Percentiles rank a stretch among this genome's conserved stretches.
Conservation (phyloP, 2,888 invertebrate species). For the Caenorhabditis sp. region DNA sequence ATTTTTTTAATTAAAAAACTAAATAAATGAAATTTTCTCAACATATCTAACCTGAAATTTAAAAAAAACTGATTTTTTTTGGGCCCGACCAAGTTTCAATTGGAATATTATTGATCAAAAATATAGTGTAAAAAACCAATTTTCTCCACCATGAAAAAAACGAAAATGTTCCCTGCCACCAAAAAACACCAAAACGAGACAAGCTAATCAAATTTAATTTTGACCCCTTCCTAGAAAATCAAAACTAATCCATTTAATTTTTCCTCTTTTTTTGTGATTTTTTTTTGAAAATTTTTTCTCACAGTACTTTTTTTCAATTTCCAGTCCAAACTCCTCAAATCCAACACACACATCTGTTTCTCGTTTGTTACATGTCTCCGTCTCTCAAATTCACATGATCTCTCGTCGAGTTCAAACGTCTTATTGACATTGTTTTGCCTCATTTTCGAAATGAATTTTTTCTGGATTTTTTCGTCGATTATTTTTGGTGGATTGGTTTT, state of each 20-base stretch:
- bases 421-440: too few species aligned
- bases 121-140: too few species aligned
- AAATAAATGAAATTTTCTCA: too few species aligned
- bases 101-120: too few species aligned
- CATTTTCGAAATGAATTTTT: too few species aligned
- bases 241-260: not conserved
- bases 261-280: not conserved
- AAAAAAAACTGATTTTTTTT: too few species aligned
- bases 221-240: not conserved
- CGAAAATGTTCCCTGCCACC: not conserved
- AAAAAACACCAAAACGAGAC: not conserved
- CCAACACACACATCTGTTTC: slow-evolving; percentile 13
- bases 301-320: not conserved
- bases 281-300: not conserved
- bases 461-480: too few species aligned
- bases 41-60: too few species aligned
- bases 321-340: slow-evolving; percentile 3
- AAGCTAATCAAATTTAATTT: not conserved
- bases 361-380: not conserved
- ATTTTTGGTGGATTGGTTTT: too few species aligned
- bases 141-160: not conserved
- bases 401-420: not conserved
- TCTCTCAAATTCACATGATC: slow-evolving; percentile 2
- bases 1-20: too few species aligned
- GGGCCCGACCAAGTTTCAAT: too few species aligned